Base-by-base conservation (phyloP, 37 sponge, comb jelly and placozoan species). In the Chondrilla cf. caribensis region DNA sequence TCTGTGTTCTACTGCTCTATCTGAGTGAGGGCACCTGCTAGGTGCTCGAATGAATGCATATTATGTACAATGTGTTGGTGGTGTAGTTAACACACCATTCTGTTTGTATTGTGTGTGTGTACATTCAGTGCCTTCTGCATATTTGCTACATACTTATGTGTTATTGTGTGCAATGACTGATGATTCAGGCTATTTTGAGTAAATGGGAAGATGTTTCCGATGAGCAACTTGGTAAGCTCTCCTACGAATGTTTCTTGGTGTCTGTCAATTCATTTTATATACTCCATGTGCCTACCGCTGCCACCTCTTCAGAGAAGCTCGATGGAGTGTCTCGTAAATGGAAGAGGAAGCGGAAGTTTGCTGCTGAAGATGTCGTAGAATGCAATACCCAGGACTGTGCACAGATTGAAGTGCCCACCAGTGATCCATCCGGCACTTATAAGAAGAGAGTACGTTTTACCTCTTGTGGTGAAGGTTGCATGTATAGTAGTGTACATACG, bases 361-460 rank as follows among this genome's bases (percentile, higher is more conserved):
- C 78, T 22, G 82, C 72, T 7, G 79, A 68, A 21, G 83, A 79
- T n/a, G 77, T 59, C 17, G 54, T 38, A 19, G 80, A 79, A 15
- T 62, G 22, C 64, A 62, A 19, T 62, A 62, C 64, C 64, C 6
- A 9, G 6, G 29, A 62, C 64, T 62, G 64, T 29, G 6, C 29
- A 62, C 25, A 4, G 6, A 15, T 5, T 62, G 29, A 11, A 14
- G 29, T 4, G 7, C 22, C 64, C 7, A 15, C 18, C 22, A 29
- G 40, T 2, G n/a, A 71, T 21, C 7, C 26, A 58, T 29, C 11
- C 3, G 70, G 28, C 29, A 65, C 9, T 6, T 18, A 38, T 15
- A 87, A 82, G 83, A 91, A 91, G 60, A 87, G 92, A 58, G 92
- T 91, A 82, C 36, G 42, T 37, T 39, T 37, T 43, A 25, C 21